Evolutionary conservation across 2,797 vertebrate genomes (phyloP).

Genomic region (Sphaeramia orbicularis): DNA sequence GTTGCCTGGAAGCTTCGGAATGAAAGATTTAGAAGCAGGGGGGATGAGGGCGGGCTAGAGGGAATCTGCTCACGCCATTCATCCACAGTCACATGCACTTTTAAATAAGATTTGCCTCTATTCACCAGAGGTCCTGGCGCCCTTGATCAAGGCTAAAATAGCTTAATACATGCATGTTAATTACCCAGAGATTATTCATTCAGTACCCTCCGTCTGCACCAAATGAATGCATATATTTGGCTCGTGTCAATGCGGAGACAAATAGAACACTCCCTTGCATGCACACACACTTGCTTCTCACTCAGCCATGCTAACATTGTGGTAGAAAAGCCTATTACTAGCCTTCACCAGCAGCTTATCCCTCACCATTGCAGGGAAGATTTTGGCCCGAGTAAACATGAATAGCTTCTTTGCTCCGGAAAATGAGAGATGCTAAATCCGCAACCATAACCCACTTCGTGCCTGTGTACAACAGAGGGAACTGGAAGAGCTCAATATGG

Average conservation of each 20-base stretch:
- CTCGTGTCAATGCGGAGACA: conserved; percentile 35
- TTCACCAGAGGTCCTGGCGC: conserved; percentile 28
- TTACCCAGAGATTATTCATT: conserved; percentile 58
- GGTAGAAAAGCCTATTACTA: conserved; percentile 67
- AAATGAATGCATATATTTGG: conserved; percentile 55
- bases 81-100: conserved; percentile 33
- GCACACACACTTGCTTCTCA: conserved; percentile 3
- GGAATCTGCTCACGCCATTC: conserved; percentile 20
- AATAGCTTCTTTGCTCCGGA: conserved; percentile 52
- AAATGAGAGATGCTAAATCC: conserved; percentile 66
- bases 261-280: background rate
- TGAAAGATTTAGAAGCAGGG: conserved; percentile 16
- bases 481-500: conserved; percentile 51
- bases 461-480: conserved; percentile 43
- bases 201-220: conserved; percentile 11
- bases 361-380: conserved; percentile 49
- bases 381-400: conserved; percentile 46
- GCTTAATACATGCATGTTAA: conserved; percentile 53
- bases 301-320: conserved; percentile 48
- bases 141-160: conserved; percentile 57
- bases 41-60: too few species aligned
- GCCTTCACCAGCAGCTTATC: conserved; percentile 68
- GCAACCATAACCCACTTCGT: conserved; percentile 56
- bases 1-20: conserved; percentile 21
- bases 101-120: conserved; percentile 41